Base-by-base conservation (phyloP, 2,113 vertebrate species). In the Leucoraja erinaceus region DNA sequence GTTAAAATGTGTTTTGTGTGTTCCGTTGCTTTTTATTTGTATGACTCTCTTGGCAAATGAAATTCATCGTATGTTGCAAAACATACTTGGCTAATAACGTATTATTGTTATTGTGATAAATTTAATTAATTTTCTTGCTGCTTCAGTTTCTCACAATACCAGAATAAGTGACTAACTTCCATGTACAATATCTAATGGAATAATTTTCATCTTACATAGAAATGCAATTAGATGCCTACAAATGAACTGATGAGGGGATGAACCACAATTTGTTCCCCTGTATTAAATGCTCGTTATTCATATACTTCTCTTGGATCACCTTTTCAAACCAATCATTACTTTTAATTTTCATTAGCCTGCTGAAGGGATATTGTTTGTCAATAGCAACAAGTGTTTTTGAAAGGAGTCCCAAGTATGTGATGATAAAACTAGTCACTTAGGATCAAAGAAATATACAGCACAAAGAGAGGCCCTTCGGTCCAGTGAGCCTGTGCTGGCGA, bases 151-250 rank as follows among this genome's bases (percentile, higher is more conserved):
- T 11, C 22, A n/a, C 11, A 86, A 86, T 86, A 25, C 25, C 22
- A n/a, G 22, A 86, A 86, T 86, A 56, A 10, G 28, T 86, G 81
- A 86, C 61, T 61, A 54, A 86, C 11, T 5, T 59, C 25, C 54
- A 4, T 66, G 0, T 56, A 0, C 4, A 93, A 93, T 94, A 94
- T 95, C 94, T n/a, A 93, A 47, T 76, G 94, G 56, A 0, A 83
- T 93, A 59, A 25, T 88, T 93, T 94, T 0, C 70, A 93, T 3
- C 93, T 77, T 54, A 94, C 94, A 94, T 70, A 94, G 90, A n/a
- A 61, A n/a, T n/a, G 56, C 4, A 22, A 61, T 61, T 7, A 86
- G 81, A 16, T 61, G 11, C 22, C 4, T 5, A 61, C 10, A 86
- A n/a, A 54, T 59, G 54, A 81, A 81, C 20, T 28, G 47, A 11